Base-by-base conservation (phyloP, 2,888 invertebrate genomes). In the Zygaena filipendulae region DNA sequence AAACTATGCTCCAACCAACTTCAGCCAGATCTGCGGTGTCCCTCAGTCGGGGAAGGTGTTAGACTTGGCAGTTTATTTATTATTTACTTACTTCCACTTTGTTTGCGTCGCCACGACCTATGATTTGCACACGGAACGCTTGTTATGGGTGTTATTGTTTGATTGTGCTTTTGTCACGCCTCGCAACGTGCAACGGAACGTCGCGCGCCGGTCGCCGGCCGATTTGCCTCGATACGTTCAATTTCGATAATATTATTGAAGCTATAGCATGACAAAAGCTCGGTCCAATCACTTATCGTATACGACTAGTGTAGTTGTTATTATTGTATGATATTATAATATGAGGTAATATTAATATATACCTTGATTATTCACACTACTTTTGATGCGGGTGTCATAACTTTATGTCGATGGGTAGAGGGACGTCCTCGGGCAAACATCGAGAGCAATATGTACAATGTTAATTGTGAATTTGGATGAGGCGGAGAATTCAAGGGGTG, bases 61-160 rank as follows among this genome's bases (percentile, higher is more conserved):
- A 4, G 16, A 16, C 16, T 7, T 7, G 4, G 5, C 16, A 6
- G 25, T 29, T 26, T 4, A 7, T 24, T 29, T 27, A 24, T 30
- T 13, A 36, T 32, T 30, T 29, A 21, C 24, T 29, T 27, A 58
- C 39, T 39, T 36, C 47, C n/a, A n/a, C 61, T 62, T 52, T 46
- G 44, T 46, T 64, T 68, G 41, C 51, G 59, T 71, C 70, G 71
- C 59, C 59, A 72, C 67, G 54, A 53, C 59, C 53, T 66, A 59
- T 69, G 62, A 66, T 70, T 69, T 71, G 70, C 71, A 68, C 71
- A 63, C 55, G 59, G 61, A 56, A 54, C 49, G 69, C 72, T 71
- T 72, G 47, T 66, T 71, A 54, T 63, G 55, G n/a, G 53, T 59
- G 52, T 61, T 52, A 50, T 52, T 53, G 45, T 45, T 51, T 52